Percentiles rank a stretch among this genome's conserved stretches.
Conservation (phyloP, 2,113 vertebrate species). For the Micronycteris hirsuta region DNA sequence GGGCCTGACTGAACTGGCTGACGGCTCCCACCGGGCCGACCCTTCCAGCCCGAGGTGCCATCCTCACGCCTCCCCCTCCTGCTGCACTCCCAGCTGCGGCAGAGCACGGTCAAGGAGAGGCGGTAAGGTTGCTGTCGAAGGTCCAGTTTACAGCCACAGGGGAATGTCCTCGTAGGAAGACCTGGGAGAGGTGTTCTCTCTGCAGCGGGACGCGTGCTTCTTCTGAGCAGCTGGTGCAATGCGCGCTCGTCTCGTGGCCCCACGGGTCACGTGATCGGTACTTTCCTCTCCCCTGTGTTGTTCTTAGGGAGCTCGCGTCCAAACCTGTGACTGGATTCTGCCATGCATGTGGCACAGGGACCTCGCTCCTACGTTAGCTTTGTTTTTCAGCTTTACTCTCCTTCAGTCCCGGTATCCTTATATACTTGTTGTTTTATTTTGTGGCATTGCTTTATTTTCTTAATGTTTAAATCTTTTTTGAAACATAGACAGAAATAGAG, state of each 20-base stretch:
- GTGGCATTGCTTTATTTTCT: neutral
- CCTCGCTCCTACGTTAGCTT: neutral
- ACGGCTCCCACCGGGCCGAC: neutral
- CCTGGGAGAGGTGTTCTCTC: neutral
- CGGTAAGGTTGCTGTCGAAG: neutral
- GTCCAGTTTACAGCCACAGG: neutral
- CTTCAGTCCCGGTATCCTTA: neutral
- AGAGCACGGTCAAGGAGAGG: neutral
- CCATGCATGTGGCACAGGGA: neutral
- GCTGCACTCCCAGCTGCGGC: neutral
- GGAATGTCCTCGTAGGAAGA: neutral
- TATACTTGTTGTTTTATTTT: slow-evolving; percentile 5
- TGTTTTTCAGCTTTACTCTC: neutral
- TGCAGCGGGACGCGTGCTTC: neutral
- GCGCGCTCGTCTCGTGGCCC: neutral
- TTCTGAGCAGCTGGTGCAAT: neutral
- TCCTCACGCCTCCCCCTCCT: neutral
- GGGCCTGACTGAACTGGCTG: neutral
- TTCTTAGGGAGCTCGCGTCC: neutral
- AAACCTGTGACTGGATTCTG: neutral
- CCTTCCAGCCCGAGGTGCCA: neutral
- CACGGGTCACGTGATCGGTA: neutral
- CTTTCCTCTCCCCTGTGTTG: neutral
- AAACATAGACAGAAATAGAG: neutral
- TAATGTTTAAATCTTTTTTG: neutral